phyloP scores from a whole-genome alignment of 2,888 invertebrate genomes.

The Ellobium chinense region DNA sequence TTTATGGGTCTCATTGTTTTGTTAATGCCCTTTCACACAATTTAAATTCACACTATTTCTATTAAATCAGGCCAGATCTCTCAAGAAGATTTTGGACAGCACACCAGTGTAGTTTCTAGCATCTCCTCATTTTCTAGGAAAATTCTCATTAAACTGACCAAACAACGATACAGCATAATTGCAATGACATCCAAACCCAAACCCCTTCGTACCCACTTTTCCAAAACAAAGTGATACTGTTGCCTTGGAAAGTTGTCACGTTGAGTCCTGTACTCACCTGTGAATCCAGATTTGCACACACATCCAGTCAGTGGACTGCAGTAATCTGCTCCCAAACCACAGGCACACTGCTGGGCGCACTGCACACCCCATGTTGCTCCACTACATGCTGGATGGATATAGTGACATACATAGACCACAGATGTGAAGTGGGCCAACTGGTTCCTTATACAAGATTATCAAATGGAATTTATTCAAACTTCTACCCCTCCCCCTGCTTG shows the following conservation, averaged over 20 bases:
- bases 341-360: conserved; percentile 40
- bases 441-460: too few species aligned
- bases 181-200: background rate
- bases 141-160: too few species aligned
- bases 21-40: too few species aligned
- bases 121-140: too few species aligned
- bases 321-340: conserved; percentile 25
- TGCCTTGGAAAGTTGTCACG: background rate
- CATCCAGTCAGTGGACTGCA: conserved; percentile 42
- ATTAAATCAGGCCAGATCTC: too few species aligned
- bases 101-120: too few species aligned
- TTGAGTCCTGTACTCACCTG: conserved; percentile 13
- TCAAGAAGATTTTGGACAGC: too few species aligned
- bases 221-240: background rate
- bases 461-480: too few species aligned
- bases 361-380: conserved; percentile 43
- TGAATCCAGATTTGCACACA: conserved; percentile 23
- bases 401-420: background rate
- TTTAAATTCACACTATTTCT: too few species aligned
- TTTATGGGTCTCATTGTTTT: too few species aligned
- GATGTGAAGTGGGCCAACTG: background rate
- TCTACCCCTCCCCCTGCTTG: too few species aligned
- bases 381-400: conserved; percentile 40
- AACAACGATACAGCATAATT: background rate
- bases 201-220: too few species aligned